These are phyloP conservation scores for Philonicus albiceps DNA, from an alignment of 2,888 invertebrate species.

Conservation along the genomic window DNA sequence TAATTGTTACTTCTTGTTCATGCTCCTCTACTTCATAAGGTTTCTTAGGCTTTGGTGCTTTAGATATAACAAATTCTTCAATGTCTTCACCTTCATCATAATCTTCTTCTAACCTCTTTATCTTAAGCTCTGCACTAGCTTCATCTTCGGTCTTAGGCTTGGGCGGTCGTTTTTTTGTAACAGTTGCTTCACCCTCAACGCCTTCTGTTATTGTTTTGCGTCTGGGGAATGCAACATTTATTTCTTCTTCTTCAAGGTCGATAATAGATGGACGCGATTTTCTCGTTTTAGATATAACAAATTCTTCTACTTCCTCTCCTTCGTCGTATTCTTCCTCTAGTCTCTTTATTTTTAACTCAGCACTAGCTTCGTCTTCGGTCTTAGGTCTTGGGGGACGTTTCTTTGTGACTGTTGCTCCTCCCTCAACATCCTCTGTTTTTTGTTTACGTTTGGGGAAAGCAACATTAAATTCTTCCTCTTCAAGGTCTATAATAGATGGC, in stretches of 20 bases:
- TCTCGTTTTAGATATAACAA: slow-evolving; percentile 64
- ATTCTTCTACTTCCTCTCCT: slow-evolving; percentile 60
- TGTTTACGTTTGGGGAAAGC: slow-evolving; percentile 61
- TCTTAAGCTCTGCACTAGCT: slow-evolving; percentile 26
- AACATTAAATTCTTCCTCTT: slow-evolving; percentile 58
- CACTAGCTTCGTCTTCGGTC: slow-evolving; percentile 58
- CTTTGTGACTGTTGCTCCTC: slow-evolving; percentile 60
- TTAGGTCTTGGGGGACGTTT: slow-evolving; percentile 57
- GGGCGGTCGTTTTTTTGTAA: slow-evolving; percentile 58
- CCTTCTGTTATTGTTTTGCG: slow-evolving; percentile 64
- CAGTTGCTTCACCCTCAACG: slow-evolving; percentile 61
- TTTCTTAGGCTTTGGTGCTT: slow-evolving; percentile 63
- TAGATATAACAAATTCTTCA: slow-evolving; percentile 65
- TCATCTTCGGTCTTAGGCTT: slow-evolving; percentile 61
- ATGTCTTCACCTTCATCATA: slow-evolving; percentile 54
- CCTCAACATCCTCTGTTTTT: slow-evolving; percentile 62
- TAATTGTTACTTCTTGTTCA: slow-evolving; percentile 75
- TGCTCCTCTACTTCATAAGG: slow-evolving; percentile 64
- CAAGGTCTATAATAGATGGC: slow-evolving; percentile 56
- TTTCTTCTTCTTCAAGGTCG: slow-evolving; percentile 56
- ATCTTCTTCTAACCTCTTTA: slow-evolving; percentile 48
- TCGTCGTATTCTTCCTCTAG: slow-evolving; percentile 50
- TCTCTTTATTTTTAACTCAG: slow-evolving; percentile 51
- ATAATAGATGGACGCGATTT: slow-evolving; percentile 53
- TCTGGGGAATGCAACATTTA: slow-evolving; percentile 59